Conservation (phyloP, 2,113 vertebrate species). For the Mirza zaza region DNA sequence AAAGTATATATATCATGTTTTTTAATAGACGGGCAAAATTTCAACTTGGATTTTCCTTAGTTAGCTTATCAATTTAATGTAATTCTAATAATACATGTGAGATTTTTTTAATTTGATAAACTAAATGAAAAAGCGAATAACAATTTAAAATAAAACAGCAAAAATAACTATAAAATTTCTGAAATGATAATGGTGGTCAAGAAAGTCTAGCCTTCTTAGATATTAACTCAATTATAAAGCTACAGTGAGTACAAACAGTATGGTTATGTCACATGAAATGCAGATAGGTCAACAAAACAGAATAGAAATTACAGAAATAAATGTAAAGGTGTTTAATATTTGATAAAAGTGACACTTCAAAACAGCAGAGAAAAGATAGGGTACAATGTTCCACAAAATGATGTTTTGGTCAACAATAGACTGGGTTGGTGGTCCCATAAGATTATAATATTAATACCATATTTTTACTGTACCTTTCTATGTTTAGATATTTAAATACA, state of each 20-base stretch:
- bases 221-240: not conserved
- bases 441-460: no score
- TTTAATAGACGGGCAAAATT: constrained; percentile 37
- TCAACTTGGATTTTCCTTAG: not conserved
- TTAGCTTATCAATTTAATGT: not conserved
- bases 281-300: not conserved
- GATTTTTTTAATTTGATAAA: not conserved
- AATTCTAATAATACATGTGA: not conserved
- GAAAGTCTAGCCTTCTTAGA: not conserved
- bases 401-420: no score
- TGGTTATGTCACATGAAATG: not conserved
- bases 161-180: constrained; percentile 6
- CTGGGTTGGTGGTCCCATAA: no score
- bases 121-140: not conserved
- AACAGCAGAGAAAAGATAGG: not conserved
- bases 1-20: not conserved
- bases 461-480: no score
- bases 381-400: no score
- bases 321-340: not conserved
- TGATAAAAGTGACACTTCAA: not conserved
- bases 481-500: no score
- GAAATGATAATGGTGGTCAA: not conserved
- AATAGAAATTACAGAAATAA: not conserved
- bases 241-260: not conserved
- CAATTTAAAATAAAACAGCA: not conserved